Evolutionary conservation across 2,888 invertebrate species (phyloP).

Genomic region (Euphydryas editha): DNA sequence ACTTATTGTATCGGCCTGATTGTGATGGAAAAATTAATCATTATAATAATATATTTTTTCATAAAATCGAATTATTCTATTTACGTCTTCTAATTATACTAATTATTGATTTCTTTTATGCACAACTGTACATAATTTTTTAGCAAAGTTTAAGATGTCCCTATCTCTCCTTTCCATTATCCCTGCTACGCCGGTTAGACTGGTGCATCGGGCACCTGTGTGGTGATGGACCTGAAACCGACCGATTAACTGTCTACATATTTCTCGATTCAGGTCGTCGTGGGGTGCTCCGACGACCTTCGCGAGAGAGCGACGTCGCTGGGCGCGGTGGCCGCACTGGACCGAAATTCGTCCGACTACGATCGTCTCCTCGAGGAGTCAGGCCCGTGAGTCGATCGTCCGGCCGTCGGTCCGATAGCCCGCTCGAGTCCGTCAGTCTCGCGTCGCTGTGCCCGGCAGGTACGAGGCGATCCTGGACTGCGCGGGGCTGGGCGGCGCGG

Average conservation of each 20-base stretch:
- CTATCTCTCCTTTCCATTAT: too few relatives aligned
- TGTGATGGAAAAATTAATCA: too few relatives aligned
- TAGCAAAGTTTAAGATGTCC: too few relatives aligned
- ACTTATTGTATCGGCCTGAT: too few relatives aligned
- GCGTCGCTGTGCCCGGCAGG: conserved; percentile 45
- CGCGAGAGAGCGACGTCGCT: conserved; percentile 84
- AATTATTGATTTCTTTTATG: too few relatives aligned
- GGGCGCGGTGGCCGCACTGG: conserved; percentile 88
- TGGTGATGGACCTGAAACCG: too few relatives aligned
- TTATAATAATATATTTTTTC: too few relatives aligned
- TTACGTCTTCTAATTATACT: too few relatives aligned
- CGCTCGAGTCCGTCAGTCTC: conserved; percentile 50
- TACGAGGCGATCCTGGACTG: conserved; percentile 94
- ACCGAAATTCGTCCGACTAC: conserved; percentile 87
- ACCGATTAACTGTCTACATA: neutral
- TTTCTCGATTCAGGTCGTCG: conserved; percentile 78
- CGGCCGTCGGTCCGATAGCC: neutral
- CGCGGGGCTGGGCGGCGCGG: conserved; percentile 86
- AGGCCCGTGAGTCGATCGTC: conserved; percentile 79
- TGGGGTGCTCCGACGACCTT: conserved; percentile 90
- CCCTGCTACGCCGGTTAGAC: too few relatives aligned
- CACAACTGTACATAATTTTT: too few relatives aligned
- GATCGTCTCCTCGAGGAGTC: conserved; percentile 81
- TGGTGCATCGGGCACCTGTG: too few relatives aligned
- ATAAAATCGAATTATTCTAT: too few relatives aligned